phyloP scores from a whole-genome alignment of 2,888 invertebrate species.

The Cephonodes hylas region DNA sequence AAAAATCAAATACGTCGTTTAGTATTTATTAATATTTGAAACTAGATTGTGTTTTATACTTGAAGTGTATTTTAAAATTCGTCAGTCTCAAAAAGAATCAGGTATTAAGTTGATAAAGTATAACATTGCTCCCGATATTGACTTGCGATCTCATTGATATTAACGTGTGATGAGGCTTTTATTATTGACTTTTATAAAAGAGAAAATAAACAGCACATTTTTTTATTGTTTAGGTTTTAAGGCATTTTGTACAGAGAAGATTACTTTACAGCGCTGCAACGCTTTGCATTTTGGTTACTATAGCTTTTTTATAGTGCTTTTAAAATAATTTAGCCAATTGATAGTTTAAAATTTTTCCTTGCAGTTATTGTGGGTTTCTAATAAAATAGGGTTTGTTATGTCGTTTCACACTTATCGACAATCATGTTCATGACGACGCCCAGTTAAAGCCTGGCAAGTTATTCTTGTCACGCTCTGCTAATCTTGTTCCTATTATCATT shows the following conservation, averaged over 20 bases:
- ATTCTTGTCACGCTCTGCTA: not conserved
- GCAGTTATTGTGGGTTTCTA: not conserved
- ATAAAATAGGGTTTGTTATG: constrained; percentile 6
- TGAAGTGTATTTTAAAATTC: not conserved
- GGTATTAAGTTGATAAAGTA: not conserved
- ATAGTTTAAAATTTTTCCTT: not conserved
- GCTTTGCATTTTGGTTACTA: constrained; percentile 7
- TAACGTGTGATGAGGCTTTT: constrained; percentile 64
- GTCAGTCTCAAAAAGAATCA: not conserved
- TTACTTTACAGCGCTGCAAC: constrained; percentile 21
- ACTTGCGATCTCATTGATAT: constrained; percentile 65
- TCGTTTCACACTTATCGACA: not conserved
- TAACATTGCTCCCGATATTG: constrained; percentile 12
- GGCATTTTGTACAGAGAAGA: constrained; percentile 57
- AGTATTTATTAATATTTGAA: not conserved
- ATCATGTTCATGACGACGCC: not conserved
- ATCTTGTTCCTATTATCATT: constrained; percentile 7
- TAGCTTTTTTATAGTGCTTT: constrained; percentile 10
- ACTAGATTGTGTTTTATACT: not conserved
- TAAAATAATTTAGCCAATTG: constrained; percentile 1
- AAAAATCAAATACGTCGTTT: too few relatives aligned
- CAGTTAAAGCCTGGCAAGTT: not conserved
- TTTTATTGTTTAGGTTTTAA: constrained; percentile 48
- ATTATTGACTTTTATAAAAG: constrained; percentile 42
- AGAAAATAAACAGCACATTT: constrained; percentile 42